Percentiles rank a stretch among this genome's conserved stretches.
Evolutionary conservation across 2,888 invertebrate species (phyloP).

Genomic region (Ormia ochracea): DNA sequence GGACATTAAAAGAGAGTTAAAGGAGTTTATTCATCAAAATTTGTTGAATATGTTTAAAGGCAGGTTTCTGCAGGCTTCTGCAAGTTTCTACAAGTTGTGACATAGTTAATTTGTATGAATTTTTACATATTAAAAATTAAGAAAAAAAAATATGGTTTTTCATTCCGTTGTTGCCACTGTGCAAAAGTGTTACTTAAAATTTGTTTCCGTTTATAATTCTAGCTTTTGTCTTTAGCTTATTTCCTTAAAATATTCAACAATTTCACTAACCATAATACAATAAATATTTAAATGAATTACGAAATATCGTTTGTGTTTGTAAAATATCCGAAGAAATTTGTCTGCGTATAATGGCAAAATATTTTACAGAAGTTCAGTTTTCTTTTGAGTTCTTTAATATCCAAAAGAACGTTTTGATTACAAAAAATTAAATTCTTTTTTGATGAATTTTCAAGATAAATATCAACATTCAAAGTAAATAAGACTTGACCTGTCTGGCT

Average conservation of each 20-base stretch:
- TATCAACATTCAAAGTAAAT: slow-evolving; percentile 47
- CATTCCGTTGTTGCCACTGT: too few species aligned
- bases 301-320: background rate
- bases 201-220: background rate
- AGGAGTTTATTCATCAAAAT: too few species aligned
- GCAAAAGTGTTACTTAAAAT: background rate
- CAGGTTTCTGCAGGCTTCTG: too few species aligned
- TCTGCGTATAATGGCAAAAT: slow-evolving; percentile 2
- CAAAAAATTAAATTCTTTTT: slow-evolving; percentile 36
- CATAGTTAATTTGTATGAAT: too few species aligned
- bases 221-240: background rate
- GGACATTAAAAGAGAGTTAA: too few species aligned
- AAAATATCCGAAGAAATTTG: slow-evolving; percentile 11
- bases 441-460: slow-evolving; percentile 55
- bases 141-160: too few species aligned
- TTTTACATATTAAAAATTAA: too few species aligned
- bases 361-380: slow-evolving; percentile 1
- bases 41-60: too few species aligned
- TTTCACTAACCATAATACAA: slow-evolving; percentile 43
- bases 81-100: too few species aligned
- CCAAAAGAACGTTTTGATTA: background rate
- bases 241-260: background rate
- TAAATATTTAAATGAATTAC: slow-evolving; percentile 39
- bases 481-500: slow-evolving; percentile 61
- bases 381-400: background rate